phyloP scores from a whole-genome alignment of 2,797 vertebrate species.

The Eulemur rubriventer region DNA sequence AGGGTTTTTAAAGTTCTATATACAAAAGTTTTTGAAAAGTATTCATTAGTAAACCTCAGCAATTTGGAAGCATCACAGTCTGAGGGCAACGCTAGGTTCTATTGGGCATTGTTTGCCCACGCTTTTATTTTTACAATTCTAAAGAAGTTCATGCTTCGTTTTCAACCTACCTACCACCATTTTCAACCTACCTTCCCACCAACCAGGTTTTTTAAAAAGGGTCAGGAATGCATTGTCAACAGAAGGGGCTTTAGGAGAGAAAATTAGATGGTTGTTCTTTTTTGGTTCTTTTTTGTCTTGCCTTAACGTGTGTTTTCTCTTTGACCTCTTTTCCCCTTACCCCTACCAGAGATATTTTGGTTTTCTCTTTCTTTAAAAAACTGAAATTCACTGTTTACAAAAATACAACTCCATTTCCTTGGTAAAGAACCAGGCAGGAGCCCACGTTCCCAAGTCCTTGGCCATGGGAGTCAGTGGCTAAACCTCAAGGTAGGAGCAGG shows the following conservation, averaged over 20 bases:
- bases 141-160: not conserved
- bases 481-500: not conserved
- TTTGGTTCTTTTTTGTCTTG: not conserved
- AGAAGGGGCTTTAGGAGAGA: not conserved
- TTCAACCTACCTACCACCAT: not conserved
- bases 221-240: not conserved
- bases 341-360: not conserved
- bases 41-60: constrained; percentile 30
- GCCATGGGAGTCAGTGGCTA: not conserved
- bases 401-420: not conserved
- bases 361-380: constrained; percentile 9
- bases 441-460: not conserved
- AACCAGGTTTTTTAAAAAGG: not conserved
- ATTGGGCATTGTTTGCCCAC: not conserved
- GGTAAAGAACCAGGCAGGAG: not conserved
- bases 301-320: not conserved
- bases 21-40: constrained; percentile 24
- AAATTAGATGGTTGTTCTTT: not conserved
- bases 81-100: not conserved
- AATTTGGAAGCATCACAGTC: not conserved
- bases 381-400: not conserved
- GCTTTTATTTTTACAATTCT: not conserved
- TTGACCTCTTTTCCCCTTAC: not conserved
- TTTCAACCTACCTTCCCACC: not conserved
- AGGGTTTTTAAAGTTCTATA: constrained; percentile 38